Conservation (phyloP, 2,888 invertebrate species). For the Blastobasis lacticolella region DNA sequence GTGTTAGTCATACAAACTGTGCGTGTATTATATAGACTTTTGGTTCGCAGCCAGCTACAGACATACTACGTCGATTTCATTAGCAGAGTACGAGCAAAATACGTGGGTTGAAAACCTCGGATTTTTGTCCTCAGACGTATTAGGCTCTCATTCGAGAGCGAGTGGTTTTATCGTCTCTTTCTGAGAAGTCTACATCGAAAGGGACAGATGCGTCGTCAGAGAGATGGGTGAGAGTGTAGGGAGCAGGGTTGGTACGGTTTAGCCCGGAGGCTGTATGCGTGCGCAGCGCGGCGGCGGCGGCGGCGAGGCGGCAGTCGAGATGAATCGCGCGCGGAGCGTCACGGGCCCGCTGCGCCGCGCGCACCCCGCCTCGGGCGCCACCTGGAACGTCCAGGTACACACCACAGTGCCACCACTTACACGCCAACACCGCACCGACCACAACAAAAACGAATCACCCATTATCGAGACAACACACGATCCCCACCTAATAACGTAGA, state of each 20-base stretch:
- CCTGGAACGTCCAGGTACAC: slow-evolving; percentile 86
- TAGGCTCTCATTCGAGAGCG: too few relatives aligned
- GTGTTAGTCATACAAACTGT: too few relatives aligned
- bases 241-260: slow-evolving; percentile 26
- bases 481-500: neutral
- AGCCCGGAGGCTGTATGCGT: slow-evolving; percentile 59
- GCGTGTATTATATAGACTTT: too few relatives aligned
- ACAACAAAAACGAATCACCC: neutral
- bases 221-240: neutral
- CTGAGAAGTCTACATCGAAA: too few relatives aligned
- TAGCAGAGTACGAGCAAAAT: slow-evolving; percentile 24
- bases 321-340: slow-evolving; percentile 68
- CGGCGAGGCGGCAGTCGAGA: slow-evolving; percentile 55
- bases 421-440: neutral
- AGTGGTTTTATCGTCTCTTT: too few relatives aligned
- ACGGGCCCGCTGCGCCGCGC: slow-evolving; percentile 79
- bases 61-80: slow-evolving; percentile 7
- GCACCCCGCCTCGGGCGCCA: slow-evolving; percentile 86
- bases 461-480: neutral
- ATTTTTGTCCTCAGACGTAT: too few relatives aligned
- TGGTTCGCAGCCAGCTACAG: too few relatives aligned
- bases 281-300: slow-evolving; percentile 32
- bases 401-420: neutral
- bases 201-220: too few relatives aligned
- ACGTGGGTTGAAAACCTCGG: slow-evolving; percentile 22